Base-by-base conservation (phyloP, 92 coral and sea anemone genomes). In the Anthopleura xanthogrammica region DNA sequence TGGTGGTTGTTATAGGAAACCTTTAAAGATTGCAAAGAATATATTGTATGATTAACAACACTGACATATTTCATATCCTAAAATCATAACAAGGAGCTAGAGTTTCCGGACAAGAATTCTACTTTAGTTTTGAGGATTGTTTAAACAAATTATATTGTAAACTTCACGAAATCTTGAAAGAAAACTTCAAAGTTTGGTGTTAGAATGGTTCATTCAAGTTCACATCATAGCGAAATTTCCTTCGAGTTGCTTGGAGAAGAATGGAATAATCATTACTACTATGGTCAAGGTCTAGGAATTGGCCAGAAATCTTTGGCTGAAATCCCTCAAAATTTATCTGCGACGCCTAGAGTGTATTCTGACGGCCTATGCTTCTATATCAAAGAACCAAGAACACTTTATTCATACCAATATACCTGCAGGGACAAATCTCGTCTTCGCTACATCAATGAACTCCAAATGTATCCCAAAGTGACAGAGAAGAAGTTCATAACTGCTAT, bases 401-500 rank as follows among this genome's bases (percentile, higher is more conserved):
- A 90, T 36, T 78, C 91, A 1, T 93, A 89, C 20, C 90, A 92
- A 5, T 93, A 91, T 83, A 91, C 91, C 42, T 74, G 85, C 22
- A 85, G 77, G 48, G 88, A 88, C 52, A 78, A 79, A 17, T 78
- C 93, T 40, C 82, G 74, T 54, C 89, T 83, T 17, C 88, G 73
- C 42, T 87, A 78, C 76, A 74, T 92, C 62, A 89, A 85, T 75
- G 92, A 93, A 72, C 64, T 92, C 11, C 80, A 75, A 56, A 86
- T 93, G 85, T 93, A 91, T 74, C 98, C 98, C 0, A 87, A 73
- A 76, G 86, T 85, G 76, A 76, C 60, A 48, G 76, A 78, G 65
- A 91, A 77, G 79, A 93, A 89, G 82, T 81, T 85, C 57, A 80
- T 93, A 57, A 84, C 98, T 10, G 92, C 91, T 2, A 55, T 93